These are phyloP conservation scores for Acomys russatus DNA, from an alignment of 2,797 vertebrate species.

Conservation along the genomic window DNA sequence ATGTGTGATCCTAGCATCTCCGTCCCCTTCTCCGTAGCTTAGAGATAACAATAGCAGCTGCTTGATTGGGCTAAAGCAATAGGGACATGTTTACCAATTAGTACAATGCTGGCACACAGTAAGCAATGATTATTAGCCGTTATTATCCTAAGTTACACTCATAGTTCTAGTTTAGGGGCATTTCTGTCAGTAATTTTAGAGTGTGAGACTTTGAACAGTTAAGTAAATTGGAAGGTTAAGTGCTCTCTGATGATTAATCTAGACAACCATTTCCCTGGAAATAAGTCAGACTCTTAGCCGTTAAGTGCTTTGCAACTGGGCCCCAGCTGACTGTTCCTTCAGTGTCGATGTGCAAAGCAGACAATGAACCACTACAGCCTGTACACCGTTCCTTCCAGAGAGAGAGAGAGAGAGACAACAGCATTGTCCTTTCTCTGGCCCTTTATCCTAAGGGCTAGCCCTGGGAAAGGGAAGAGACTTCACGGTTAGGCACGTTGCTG, in stretches of 20 bases:
- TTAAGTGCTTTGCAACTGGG: slow-evolving; percentile 23
- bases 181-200: slow-evolving; percentile 31
- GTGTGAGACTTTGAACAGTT: slow-evolving; percentile 29
- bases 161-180: neutral
- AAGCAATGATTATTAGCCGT: neutral
- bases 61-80: neutral
- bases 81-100: neutral
- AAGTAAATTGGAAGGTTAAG: slow-evolving; percentile 47
- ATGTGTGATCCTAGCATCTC: neutral
- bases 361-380: slow-evolving; percentile 45
- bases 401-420: neutral
- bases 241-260: slow-evolving; percentile 40
- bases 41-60: neutral
- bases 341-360: slow-evolving; percentile 35
- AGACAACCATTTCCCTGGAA: slow-evolving; percentile 58
- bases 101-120: neutral
- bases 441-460: slow-evolving; percentile 23
- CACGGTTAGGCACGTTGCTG: neutral
- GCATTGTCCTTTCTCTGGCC: neutral
- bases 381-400: neutral
- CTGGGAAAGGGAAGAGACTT: neutral
- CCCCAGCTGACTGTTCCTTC: slow-evolving; percentile 61
- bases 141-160: neutral
- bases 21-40: neutral
- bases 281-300: slow-evolving; percentile 36